phyloP scores from a whole-genome alignment of 2,113 vertebrate genomes.

The Grammomys surdaster region DNA sequence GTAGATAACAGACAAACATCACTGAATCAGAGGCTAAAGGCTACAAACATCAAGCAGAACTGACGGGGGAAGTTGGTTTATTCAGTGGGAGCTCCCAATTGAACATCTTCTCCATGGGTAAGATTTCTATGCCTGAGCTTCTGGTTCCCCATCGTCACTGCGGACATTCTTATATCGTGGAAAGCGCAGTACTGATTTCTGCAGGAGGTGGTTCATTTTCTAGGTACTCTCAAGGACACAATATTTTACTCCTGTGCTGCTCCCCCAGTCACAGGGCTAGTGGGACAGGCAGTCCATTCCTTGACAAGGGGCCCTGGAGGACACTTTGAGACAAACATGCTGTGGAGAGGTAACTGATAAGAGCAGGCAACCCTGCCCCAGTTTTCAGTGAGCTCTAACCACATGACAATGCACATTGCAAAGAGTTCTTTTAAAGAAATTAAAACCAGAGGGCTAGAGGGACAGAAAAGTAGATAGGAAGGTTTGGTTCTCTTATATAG shows the following conservation, averaged over 20 bases:
- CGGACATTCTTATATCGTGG: neutral
- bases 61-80: neutral
- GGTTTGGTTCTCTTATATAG: neutral
- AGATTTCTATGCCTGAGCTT: neutral
- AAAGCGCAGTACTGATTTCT: neutral
- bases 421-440: neutral
- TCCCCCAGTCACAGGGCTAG: neutral
- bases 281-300: neutral
- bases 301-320: neutral
- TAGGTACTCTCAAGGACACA: neutral
- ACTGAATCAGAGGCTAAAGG: neutral
- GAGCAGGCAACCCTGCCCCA: neutral
- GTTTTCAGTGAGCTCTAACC: neutral
- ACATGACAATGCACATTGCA: too few species aligned
- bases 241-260: neutral
- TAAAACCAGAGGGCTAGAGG: neutral
- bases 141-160: neutral
- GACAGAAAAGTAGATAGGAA: neutral
- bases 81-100: neutral
- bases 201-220: neutral
- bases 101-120: neutral
- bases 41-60: neutral
- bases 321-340: neutral
- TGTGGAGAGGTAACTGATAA: neutral
- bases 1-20: neutral